phyloP scores from a whole-genome alignment of 1,140 invertebrate genomes.

The Melitaea cinxia region DNA sequence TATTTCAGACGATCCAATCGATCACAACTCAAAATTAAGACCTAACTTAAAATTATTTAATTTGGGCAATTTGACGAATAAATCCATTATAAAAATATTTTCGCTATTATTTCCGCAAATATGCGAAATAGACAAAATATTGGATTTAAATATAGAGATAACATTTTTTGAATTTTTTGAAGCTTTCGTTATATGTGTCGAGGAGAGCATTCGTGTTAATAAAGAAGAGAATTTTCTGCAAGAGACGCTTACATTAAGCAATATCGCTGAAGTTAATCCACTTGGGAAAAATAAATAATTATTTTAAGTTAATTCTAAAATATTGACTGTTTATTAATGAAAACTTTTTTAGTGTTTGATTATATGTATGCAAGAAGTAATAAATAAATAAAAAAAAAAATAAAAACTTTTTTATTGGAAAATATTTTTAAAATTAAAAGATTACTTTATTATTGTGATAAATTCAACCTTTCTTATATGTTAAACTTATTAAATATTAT shows the following conservation, averaged over 20 bases:
- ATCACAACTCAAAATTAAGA: conserved; percentile 10
- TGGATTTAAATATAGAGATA: conserved; percentile 76
- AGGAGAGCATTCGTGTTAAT: conserved; percentile 55
- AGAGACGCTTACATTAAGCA: background rate
- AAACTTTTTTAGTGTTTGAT: too few species aligned
- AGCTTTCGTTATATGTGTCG: conserved; percentile 59
- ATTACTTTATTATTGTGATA: too few species aligned
- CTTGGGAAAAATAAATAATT: conserved; percentile 6
- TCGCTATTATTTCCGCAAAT: conserved; percentile 61
- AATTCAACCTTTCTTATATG: too few species aligned
- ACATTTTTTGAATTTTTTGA: conserved; percentile 84
- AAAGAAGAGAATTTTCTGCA: conserved; percentile 11
- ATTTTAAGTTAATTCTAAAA: background rate
- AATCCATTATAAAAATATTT: conserved; percentile 61
- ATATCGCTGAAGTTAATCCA: conserved; percentile 5
- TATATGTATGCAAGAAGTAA: too few species aligned
- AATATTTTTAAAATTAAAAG: too few species aligned
- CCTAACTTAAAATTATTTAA: conserved; percentile 56
- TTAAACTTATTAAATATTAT: too few species aligned
- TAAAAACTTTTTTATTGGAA: too few species aligned
- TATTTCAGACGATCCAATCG: conserved; percentile 39
- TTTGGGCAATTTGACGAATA: conserved; percentile 62
- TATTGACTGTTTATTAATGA: too few species aligned
- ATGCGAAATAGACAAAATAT: conserved; percentile 49
- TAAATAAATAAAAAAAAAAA: too few species aligned